Percentiles rank a stretch among this genome's conserved stretches.
These are phyloP conservation scores for Porites divaricata DNA, from an alignment of 92 coral and sea anemone genomes.

Conservation along the genomic window DNA sequence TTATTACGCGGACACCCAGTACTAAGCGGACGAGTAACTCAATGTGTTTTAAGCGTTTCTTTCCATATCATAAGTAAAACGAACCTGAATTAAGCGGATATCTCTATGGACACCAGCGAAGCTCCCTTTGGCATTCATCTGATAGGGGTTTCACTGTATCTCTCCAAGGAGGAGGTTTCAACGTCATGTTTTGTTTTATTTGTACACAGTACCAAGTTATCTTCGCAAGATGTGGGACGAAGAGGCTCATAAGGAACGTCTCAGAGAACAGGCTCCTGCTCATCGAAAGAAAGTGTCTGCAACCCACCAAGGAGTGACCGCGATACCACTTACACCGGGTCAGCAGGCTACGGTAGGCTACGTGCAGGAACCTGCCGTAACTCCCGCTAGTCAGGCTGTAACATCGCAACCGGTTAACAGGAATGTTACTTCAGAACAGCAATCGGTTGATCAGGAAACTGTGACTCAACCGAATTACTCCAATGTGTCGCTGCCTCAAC, in stretches of 20 bases:
- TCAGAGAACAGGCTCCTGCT: neutral
- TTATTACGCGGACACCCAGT: too few relatives aligned
- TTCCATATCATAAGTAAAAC: too few relatives aligned
- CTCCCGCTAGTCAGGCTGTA: neutral
- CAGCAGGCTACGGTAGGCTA: slow-evolving; percentile 13
- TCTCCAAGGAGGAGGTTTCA: too few relatives aligned
- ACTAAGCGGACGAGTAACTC: too few relatives aligned
- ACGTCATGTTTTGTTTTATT: too few relatives aligned
- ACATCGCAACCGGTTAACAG: slow-evolving; percentile 8
- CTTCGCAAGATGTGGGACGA: slow-evolving; percentile 13
- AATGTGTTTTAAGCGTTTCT: too few relatives aligned
- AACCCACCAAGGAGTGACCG: slow-evolving; percentile 8
- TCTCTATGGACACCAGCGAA: too few relatives aligned
- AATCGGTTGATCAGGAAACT: neutral
- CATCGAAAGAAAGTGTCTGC: neutral
- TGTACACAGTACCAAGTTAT: slow-evolving; percentile 19
- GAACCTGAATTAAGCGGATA: too few relatives aligned
- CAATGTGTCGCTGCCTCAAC: slow-evolving; percentile 11
- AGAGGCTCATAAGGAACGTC: neutral
- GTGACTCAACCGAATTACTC: slow-evolving; percentile 19
- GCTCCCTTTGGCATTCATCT: too few relatives aligned
- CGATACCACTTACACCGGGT: slow-evolving; percentile 34
- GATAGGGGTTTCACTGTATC: too few relatives aligned
- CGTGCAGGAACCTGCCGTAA: neutral
- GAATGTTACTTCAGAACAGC: neutral